Evolutionary conservation across 2,797 vertebrate species (phyloP), one percentile per base, ranked within the genome.

Genomic region (Gouania willdenowi): DNA sequence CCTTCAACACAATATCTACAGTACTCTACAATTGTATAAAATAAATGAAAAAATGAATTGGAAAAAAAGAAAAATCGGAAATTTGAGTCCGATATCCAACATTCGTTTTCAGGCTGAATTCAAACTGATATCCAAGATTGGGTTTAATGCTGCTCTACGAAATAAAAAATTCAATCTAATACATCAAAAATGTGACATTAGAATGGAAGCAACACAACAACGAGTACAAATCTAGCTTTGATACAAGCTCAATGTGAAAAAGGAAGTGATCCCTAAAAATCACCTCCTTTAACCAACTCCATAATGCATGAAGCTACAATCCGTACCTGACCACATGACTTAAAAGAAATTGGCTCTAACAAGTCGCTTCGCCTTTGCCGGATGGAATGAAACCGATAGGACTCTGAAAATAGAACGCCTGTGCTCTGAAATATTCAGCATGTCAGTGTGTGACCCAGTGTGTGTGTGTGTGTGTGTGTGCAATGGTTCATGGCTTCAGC

Each of bases 371-470:
- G 21, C 67, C 64, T 62, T 67, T 51, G 37, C 63, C 69, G n/a
- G n/a, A n/a, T 60, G 50, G 61, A 76, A 60, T 53, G 71, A 83
- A 83, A 82, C 66, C 26, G 80, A 88, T 76, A 78, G 44, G 66
- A 41, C 62, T 51, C 75, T 58, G 45, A 80, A 86, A 87, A 88
- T 86, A 87, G 80, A 68, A 27, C 9, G 44, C 32, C 49, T 29
- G 28, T 14, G 57, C 77, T 69, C 63, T 86, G 55, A 87, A 88
- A 87, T 86, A 83, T 84, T 84, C 56, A 86, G 49, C 31, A 19
- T 17, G 44, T 34, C 43, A 36, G 41, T 27, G 37, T 21, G 48
- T 26, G 48, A 27, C 29, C 31, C 54, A 18, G 39, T 16, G 43
- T 29, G 44, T 30, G 16, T 28, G 19, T 33, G 37, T 46, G 26